Evolutionary conservation across 2,888 invertebrate genomes (phyloP), one percentile per base, ranked within the genome.

Genomic region (Pristionchus fissidentatus): DNA sequence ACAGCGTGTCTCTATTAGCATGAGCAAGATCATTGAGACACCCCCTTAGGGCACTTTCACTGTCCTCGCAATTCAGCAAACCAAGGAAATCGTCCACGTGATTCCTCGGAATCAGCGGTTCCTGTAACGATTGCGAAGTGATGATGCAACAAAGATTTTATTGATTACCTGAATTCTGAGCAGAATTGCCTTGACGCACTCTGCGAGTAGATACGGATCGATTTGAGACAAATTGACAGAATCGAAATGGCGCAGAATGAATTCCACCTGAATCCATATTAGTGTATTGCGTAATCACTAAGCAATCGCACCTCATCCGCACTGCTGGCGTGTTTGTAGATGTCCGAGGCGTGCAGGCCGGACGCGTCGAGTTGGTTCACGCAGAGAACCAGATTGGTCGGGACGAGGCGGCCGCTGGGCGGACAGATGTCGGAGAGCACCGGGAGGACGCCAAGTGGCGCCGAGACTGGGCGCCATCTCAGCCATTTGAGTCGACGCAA

Each of bases 1-100:
- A 3, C n/a, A 70, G 22, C n/a, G 70, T 70, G 70, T 70, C 70
- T 70, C 70, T 70, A 13, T 70, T 41, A 1, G 70, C 70, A 22
- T 3, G 2, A 3, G 70, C 41, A 8, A 70, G 70, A 1, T 8
- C 26, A n/a, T n/a, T 22, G 1, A 70, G 7, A 15, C 41, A 43
- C 2, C 26, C 0, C 13, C 43, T 35, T 7, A 70, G 70, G n/a
- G 8, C 43, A n/a, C 4, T 15, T 26, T 70, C 70, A 22, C 32
- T 70, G 43, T 70, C n/a, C 38, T 35, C 38, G 22, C 22, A n/a
- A 22, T 7, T 38, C n/a, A 70, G 70, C 7, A 4, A 22, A 0
- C 7, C n/a, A 7, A 26, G 10, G 41, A 70, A 70, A 26, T 35
- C 10, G 1, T 43, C 26, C n/a, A 70, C 41, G 4, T 19, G n/a